phyloP scores from a whole-genome alignment of 2,888 invertebrate species.

The Endomychus coccineus region DNA sequence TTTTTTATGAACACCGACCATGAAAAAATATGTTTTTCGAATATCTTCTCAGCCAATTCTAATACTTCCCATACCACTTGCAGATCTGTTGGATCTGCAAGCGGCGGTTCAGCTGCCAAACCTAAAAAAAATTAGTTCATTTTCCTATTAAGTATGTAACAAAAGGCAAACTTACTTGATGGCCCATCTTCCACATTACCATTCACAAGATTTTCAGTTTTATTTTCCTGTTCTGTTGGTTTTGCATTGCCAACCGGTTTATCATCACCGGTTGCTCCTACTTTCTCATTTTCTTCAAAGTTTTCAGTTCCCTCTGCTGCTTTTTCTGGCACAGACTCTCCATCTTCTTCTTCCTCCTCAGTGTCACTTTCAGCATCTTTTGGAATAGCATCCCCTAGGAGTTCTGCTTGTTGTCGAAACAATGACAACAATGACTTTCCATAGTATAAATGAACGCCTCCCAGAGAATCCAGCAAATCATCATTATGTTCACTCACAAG shows the following conservation, averaged over 20 bases:
- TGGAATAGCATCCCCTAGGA: constrained; percentile 69
- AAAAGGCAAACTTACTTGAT: constrained; percentile 1
- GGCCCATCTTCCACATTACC: constrained; percentile 19
- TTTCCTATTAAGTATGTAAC: not conserved
- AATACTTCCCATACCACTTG: constrained; percentile 94
- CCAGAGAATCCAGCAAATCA: constrained; percentile 77
- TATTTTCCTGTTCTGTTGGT: constrained; percentile 14
- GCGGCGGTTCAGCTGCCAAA: constrained; percentile 34
- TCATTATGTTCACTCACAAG: constrained; percentile 73
- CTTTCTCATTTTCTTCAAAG: constrained; percentile 13
- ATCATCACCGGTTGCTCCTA: constrained; percentile 14
- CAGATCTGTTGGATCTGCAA: constrained; percentile 57
- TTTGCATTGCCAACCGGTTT: too few species aligned
- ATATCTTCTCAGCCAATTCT: constrained; percentile 80
- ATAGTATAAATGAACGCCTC: constrained; percentile 82
- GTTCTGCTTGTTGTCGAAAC: constrained; percentile 78
- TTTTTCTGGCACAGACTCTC: constrained; percentile 29
- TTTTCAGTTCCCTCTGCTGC: constrained; percentile 22
- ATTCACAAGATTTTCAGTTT: constrained; percentile 26
- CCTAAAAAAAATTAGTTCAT: not conserved
- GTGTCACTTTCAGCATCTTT: too few species aligned
- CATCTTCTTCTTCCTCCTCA: constrained; percentile 25
- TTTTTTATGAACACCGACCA: too few species aligned
- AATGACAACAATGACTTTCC: constrained; percentile 69
- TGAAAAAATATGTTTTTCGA: too few species aligned